These are phyloP conservation scores for Ispidina picta DNA, from an alignment of 2,797 vertebrate species.

Conservation along the genomic window DNA sequence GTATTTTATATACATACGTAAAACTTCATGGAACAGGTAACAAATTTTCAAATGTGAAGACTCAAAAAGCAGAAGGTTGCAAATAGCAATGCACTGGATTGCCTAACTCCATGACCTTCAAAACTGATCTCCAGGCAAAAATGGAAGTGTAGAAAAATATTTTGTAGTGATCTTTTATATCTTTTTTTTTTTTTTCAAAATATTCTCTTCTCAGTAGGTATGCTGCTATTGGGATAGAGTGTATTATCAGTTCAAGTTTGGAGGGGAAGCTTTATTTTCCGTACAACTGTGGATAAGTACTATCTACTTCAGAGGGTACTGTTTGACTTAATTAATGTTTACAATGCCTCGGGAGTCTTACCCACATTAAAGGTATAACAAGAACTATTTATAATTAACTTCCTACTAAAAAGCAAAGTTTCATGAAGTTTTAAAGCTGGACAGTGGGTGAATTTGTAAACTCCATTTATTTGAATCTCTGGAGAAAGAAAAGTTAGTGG, in stretches of 20 bases:
- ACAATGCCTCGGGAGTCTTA: slow-evolving; percentile 41
- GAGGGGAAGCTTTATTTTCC: neutral
- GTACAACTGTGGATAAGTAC: neutral
- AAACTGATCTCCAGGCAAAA: neutral
- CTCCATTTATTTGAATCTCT: slow-evolving; percentile 46
- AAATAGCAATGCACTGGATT: neutral
- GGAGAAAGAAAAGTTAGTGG: slow-evolving; percentile 49
- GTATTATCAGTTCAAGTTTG: neutral
- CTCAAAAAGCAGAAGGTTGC: neutral
- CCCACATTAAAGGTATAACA: slow-evolving; percentile 43
- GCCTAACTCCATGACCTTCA: neutral
- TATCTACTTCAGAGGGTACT: slow-evolving; percentile 41
- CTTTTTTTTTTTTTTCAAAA: neutral
- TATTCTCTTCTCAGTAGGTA: neutral
- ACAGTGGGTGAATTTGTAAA: slow-evolving; percentile 47
- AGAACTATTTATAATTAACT: slow-evolving; percentile 63
- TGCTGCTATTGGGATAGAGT: neutral
- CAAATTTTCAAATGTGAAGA: neutral
- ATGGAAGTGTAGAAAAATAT: neutral
- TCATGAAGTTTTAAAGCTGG: slow-evolving; percentile 48
- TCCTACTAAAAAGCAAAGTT: slow-evolving; percentile 55
- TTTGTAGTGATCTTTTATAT: neutral
- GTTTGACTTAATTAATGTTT: slow-evolving; percentile 57
- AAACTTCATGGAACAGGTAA: neutral
- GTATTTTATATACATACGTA: neutral